Conservation (phyloP, 1,140 invertebrate species). For the Drosophila bipectinata region DNA sequence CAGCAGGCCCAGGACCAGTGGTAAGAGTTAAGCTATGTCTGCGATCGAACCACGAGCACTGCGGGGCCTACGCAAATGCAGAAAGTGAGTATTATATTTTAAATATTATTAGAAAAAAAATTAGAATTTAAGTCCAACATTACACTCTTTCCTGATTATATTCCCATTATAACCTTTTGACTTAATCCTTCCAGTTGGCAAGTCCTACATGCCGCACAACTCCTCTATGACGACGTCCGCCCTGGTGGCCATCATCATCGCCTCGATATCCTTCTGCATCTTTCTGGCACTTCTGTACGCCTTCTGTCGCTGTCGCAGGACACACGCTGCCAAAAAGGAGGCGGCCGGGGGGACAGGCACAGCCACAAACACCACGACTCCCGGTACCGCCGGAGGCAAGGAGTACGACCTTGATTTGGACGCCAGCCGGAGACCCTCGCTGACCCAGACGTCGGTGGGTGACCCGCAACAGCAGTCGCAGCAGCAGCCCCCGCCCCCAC, state of each 20-base stretch:
- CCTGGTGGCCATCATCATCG: slow-evolving; percentile 74
- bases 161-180: neutral
- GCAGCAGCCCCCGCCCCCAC: slow-evolving; percentile 49
- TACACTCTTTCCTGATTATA: neutral
- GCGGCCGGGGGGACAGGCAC: slow-evolving; percentile 26
- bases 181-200: slow-evolving; percentile 60
- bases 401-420: slow-evolving; percentile 72
- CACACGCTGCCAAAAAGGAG: slow-evolving; percentile 66
- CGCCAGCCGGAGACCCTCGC: slow-evolving; percentile 46
- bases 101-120: neutral
- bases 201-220: slow-evolving; percentile 72
- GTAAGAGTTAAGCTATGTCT: slow-evolving; percentile 92
- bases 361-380: slow-evolving; percentile 18
- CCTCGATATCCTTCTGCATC: slow-evolving; percentile 65
- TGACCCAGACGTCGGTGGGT: slow-evolving; percentile 43
- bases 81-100: slow-evolving; percentile 87
- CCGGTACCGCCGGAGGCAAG: slow-evolving; percentile 42
- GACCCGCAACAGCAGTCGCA: slow-evolving; percentile 26
- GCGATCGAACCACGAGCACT: slow-evolving; percentile 90
- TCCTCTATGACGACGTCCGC: slow-evolving; percentile 72
- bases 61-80: slow-evolving; percentile 92
- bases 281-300: slow-evolving; percentile 64
- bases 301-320: slow-evolving; percentile 74
- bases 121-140: neutral
- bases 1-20: slow-evolving; percentile 86